Evolutionary conservation across 2,888 invertebrate genomes (phyloP), one percentile per base, ranked within the genome.

Genomic region (Hypercompe scribonia): DNA sequence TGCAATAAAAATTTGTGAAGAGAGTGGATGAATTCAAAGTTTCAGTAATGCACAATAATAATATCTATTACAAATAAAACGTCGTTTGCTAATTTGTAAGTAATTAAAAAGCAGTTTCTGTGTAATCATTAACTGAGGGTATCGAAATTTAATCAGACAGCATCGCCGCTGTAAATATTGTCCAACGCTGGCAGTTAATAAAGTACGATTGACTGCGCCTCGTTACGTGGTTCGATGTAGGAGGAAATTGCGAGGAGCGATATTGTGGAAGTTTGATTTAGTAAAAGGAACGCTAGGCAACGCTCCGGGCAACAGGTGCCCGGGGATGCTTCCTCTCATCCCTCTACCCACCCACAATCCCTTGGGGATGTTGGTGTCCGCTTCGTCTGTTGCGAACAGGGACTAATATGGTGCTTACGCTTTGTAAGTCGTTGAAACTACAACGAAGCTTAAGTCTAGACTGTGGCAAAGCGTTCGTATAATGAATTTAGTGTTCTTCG

Each of bases 241-340:
- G n/a, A 63, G 66, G 73, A 77, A 77, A 81, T 80, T 81, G 73
- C 65, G 64, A 68, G 64, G 36, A 68, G 42, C 33, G 71, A 77
- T 82, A 78, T 78, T 75, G 72, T 79, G 78, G 77, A 71, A 80
- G 79, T 79, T 75, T 81, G 83, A 87, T 83, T 82, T 84, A 80
- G 86, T 82, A 75, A 83, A 74, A 76, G 76, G 75, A 79, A 75
- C 78, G 83, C 85, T 78, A 85, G 82, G 89, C 81, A 86, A 86
- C 85, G 86, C 83, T 85, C 80, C 71, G 72, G 84, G 87, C 87
- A 91, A 90, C 91, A 91, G 91, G 90, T 91, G 91, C 89, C 88
- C 80, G 72, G 84, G 80, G 65, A 72, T 54, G 66, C 65, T 69
- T 68, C 72, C 66, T 68, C 68, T 72, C 81, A 76, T 75, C 69